These are phyloP conservation scores for Cyclophora albipunctata DNA, from an alignment of 2,888 invertebrate species.

Conservation along the genomic window DNA sequence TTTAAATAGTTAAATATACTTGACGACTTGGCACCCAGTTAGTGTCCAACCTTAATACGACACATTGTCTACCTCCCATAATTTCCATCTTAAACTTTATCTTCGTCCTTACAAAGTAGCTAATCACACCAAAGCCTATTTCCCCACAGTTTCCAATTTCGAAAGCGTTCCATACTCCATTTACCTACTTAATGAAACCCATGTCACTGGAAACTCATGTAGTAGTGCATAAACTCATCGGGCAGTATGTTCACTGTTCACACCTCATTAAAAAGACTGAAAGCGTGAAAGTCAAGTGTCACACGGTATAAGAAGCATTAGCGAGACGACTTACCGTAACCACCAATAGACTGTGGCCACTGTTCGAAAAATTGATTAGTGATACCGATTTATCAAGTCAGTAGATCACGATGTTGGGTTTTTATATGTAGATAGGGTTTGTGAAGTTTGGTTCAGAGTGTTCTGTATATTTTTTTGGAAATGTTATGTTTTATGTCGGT, in stretches of 20 bases:
- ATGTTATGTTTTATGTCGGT: no score
- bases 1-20: no score
- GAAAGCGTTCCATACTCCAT: no score
- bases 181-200: constrained; percentile 3
- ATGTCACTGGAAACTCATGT: constrained; percentile 11
- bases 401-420: constrained; percentile 5
- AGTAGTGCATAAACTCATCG: constrained; percentile 17
- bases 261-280: constrained; percentile 42
- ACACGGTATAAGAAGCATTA: constrained; percentile 24
- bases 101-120: no score
- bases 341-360: constrained; percentile 8
- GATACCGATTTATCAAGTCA: constrained; percentile 11
- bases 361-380: constrained; percentile 24
- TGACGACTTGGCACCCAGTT: no score
- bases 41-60: no score
- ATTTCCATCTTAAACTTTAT: no score
- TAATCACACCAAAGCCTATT: no score
- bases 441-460: no score
- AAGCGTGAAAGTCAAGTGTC: constrained; percentile 47
- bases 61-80: no score
- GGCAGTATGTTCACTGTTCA: constrained; percentile 18
- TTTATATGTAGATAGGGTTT: neutral
- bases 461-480: no score
- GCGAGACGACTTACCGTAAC: constrained; percentile 20
- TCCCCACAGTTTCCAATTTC: no score